Evolutionary conservation across 2,888 invertebrate species (phyloP).

Genomic region (Hybos culiciformis): DNA sequence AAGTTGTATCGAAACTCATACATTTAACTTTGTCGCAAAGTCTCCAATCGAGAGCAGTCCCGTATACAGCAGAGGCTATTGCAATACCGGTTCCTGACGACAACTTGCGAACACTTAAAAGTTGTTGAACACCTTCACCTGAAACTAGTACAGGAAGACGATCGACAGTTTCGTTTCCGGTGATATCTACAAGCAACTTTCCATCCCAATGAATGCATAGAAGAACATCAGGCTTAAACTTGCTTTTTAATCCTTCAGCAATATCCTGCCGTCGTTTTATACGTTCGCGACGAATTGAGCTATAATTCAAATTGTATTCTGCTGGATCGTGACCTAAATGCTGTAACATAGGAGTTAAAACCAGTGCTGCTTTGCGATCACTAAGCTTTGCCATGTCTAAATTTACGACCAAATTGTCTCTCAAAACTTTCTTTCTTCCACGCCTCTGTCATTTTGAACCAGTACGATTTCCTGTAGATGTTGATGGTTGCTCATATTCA

Average conservation of each 20-base stretch:
- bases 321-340: slow-evolving; percentile 1
- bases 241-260: no score
- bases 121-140: slow-evolving; percentile 2
- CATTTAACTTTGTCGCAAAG: slow-evolving; percentile 3
- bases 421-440: no score
- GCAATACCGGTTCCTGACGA: slow-evolving; percentile 1
- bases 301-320: slow-evolving; percentile 6
- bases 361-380: slow-evolving; percentile 2
- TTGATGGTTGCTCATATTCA: no score
- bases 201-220: slow-evolving; percentile 4
- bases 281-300: slow-evolving; percentile 8
- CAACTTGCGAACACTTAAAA: neutral
- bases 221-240: slow-evolving; percentile 2
- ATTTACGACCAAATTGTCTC: no score
- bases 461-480: no score
- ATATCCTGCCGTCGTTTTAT: no score
- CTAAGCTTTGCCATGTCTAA: slow-evolving; percentile 2
- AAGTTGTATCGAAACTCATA: slow-evolving; percentile 3
- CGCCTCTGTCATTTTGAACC: no score
- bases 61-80: slow-evolving; percentile 3
- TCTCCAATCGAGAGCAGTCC: neutral
- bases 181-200: slow-evolving; percentile 4
- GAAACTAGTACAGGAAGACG: slow-evolving; percentile 1
- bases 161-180: slow-evolving; percentile 5
- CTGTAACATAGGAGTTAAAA: slow-evolving; percentile 1